Conservation (phyloP, 2,888 invertebrate genomes). For the Elysia crispata region DNA sequence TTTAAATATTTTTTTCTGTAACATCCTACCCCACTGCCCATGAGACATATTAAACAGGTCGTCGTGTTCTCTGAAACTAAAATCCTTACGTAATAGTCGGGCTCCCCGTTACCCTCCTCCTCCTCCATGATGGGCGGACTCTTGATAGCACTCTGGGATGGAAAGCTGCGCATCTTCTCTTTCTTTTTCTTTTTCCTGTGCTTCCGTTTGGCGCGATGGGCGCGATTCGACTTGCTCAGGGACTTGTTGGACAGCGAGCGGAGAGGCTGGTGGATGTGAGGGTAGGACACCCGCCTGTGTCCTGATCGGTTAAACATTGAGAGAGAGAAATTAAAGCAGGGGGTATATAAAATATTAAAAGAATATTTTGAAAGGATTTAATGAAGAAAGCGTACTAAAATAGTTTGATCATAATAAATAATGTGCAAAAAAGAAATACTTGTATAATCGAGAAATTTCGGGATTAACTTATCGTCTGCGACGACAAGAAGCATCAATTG, state of each 20-base stretch:
- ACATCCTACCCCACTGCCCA: too few species aligned
- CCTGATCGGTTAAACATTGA: constrained; percentile 55
- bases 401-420: constrained; percentile 10
- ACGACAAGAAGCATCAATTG: too few species aligned
- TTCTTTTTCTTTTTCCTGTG: constrained; percentile 64
- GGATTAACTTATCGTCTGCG: too few species aligned
- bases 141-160: constrained; percentile 65
- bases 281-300: constrained; percentile 68
- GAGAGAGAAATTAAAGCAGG: not conserved
- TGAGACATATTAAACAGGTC: too few species aligned
- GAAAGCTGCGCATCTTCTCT: constrained; percentile 62
- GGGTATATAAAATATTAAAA: not conserved
- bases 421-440: too few species aligned
- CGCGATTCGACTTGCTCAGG: constrained; percentile 42
- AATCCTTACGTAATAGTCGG: too few species aligned
- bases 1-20: too few species aligned
- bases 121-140: constrained; percentile 68
- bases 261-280: constrained; percentile 70
- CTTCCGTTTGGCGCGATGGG: constrained; percentile 48
- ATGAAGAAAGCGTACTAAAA: too few species aligned
- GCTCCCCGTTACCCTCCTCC: constrained; percentile 54
- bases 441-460: too few species aligned
- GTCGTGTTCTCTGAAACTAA: too few species aligned
- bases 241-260: constrained; percentile 65
- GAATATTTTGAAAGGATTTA: not conserved